Conservation (phyloP, 37 sponge, comb jelly and placozoan species). For the Tethya wilhelma region DNA sequence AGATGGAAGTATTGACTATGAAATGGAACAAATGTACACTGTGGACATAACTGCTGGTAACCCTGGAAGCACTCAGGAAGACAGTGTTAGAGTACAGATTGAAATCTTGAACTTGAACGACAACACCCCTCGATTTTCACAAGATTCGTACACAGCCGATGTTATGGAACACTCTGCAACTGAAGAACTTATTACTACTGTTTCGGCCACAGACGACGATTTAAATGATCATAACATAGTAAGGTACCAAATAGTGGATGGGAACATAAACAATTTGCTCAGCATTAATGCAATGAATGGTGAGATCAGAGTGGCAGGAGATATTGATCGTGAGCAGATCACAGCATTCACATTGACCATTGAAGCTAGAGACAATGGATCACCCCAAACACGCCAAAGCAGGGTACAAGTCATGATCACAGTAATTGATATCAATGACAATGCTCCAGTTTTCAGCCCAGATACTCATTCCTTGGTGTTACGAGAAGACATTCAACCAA, state of each 20-base stretch:
- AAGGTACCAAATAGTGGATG: slow-evolving; percentile 29
- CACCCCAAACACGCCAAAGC: not conserved
- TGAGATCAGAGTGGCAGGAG: slow-evolving; percentile 14
- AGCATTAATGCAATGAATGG: slow-evolving; percentile 15
- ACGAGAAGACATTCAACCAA: slow-evolving; percentile 23
- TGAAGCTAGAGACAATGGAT: slow-evolving; percentile 37
- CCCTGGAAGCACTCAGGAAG: not conserved
- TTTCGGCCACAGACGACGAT: slow-evolving; percentile 56
- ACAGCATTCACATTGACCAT: slow-evolving; percentile 7
- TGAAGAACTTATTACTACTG: not conserved
- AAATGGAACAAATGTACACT: slow-evolving; percentile 9
- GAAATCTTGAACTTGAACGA: slow-evolving; percentile 56
- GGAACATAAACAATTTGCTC: slow-evolving; percentile 23
- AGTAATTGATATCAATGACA: slow-evolving; percentile 80
- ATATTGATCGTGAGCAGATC: slow-evolving; percentile 45
- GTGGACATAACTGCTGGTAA: slow-evolving; percentile 51
- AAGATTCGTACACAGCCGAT: not conserved
- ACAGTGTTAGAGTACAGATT: not conserved
- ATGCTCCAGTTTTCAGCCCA: slow-evolving; percentile 60
- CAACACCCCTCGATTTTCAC: slow-evolving; percentile 36
- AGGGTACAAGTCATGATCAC: slow-evolving; percentile 27
- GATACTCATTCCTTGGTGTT: slow-evolving; percentile 20
- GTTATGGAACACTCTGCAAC: slow-evolving; percentile 20
- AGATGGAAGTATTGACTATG: slow-evolving; percentile 30
- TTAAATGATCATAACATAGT: slow-evolving; percentile 44